Base-by-base conservation (phyloP, 1,140 invertebrate genomes). In the Cyclargus thomasi region DNA sequence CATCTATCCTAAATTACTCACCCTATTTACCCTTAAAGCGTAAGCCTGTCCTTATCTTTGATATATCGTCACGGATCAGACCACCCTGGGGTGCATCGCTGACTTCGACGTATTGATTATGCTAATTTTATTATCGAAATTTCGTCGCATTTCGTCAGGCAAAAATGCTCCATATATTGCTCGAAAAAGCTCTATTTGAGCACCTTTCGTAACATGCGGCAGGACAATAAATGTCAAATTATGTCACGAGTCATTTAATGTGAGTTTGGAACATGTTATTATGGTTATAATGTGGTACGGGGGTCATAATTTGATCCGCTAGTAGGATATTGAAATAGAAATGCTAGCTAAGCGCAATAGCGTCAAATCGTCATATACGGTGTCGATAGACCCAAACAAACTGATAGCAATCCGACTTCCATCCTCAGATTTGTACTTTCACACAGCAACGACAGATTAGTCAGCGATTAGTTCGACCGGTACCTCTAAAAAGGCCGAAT, bases 61-160 rank as follows among this genome's bases (percentile, higher is more conserved):
- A 18, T 55, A 55, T 55, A 55, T 59, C 55, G 55, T 59, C 20
- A 59, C 18, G 55, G 55, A 78, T 74, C 76, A 72, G 63, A 64
- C 63, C 69, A 70, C 47, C 70, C 69, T 74, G 65, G 81, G 82
- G 83, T 85, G 79, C 83, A 84, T 72, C 76, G 73, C 77, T 82
- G 75, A 78, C 77, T 83, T 65, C 70, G 53, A 70, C 79, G 72
- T 82, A 88, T 88, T 77, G 82, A 87, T 88, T 87, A 88, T 88
- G 85, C 76, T 83, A 87, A 88, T 88, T 88, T 88, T 86, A 85
- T 83, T 86, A 84, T 79, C 70, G 77, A 86, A 79, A 82, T 81
- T 81, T 77, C 77, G 82, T 83, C 55, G 18, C n/a, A 8, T 55
- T 55, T 17, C 8, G 20, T 59, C 18, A 80, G 77, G 78, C 78